phyloP scores from a whole-genome alignment of 1,140 invertebrate genomes.

The Caenorhabditis briggsae region DNA sequence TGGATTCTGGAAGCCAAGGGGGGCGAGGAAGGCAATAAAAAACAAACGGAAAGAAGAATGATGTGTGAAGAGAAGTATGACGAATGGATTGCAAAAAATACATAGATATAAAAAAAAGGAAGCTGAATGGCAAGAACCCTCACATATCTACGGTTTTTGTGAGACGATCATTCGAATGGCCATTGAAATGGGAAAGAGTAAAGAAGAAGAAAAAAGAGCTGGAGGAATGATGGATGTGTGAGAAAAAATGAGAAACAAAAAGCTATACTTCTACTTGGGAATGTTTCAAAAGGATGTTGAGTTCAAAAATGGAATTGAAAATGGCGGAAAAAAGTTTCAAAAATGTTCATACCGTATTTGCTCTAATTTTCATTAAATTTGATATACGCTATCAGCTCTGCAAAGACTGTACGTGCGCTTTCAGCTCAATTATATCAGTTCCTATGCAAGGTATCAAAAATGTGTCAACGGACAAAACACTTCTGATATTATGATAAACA shows the following conservation, averaged over 20 bases:
- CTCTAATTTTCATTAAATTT: too few species aligned
- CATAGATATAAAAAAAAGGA: background rate
- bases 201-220: background rate
- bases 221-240: background rate
- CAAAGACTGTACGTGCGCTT: too few species aligned
- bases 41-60: background rate
- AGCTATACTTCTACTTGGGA: background rate
- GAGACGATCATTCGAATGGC: slow-evolving; percentile 17
- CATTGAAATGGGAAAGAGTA: background rate
- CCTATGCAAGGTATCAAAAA: too few species aligned
- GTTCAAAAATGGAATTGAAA: too few species aligned
- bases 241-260: background rate
- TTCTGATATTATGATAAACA: too few species aligned
- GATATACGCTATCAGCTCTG: too few species aligned
- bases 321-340: too few species aligned
- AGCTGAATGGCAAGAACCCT: slow-evolving; percentile 49
- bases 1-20: slow-evolving; percentile 19
- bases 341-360: too few species aligned
- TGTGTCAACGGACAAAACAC: too few species aligned
- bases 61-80: background rate
- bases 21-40: background rate
- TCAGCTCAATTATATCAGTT: too few species aligned
- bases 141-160: slow-evolving; percentile 36
- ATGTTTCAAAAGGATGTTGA: background rate
- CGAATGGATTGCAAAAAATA: background rate